A percentile compares a stretch with the other conserved stretches of the same genome.
Conservation (phyloP, 2,113 vertebrate species). For the Ranitomeya variabilis region DNA sequence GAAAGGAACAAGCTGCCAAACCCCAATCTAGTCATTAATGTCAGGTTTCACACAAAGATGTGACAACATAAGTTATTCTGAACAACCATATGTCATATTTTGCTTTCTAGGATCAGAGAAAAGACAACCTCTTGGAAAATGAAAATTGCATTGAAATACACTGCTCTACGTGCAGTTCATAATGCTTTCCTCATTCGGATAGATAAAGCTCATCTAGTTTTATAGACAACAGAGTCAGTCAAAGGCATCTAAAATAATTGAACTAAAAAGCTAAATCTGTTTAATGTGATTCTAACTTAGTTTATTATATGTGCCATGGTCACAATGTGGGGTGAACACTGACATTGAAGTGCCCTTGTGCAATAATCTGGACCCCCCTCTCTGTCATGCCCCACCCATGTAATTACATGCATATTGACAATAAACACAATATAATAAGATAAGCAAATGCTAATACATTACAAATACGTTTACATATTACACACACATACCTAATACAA, state of each 20-base stretch:
- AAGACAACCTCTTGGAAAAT: not conserved
- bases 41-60: constrained; percentile 25
- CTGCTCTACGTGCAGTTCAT: too few species aligned
- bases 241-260: not conserved
- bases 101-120: not conserved
- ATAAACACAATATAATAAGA: too few species aligned
- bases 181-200: too few species aligned
- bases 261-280: not conserved
- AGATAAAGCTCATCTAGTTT: not conserved
- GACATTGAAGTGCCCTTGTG: too few species aligned
- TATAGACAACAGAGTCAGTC: not conserved
- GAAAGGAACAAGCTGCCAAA: constrained; percentile 4
- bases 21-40: constrained; percentile 29
- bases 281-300: not conserved
- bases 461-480: too few species aligned
- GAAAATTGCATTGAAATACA: not conserved
- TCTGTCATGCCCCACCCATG: too few species aligned
- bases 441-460: too few species aligned
- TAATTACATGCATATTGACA: too few species aligned
- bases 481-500: too few species aligned
- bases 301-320: not conserved
- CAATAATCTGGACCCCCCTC: too few species aligned
- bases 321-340: not conserved
- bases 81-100: constrained; percentile 3
- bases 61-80: constrained; percentile 1